Percentiles rank a stretch among this genome's conserved stretches.
These are phyloP conservation scores for Syngnathus acus DNA, from an alignment of 2,797 vertebrate genomes.

Conservation along the genomic window DNA sequence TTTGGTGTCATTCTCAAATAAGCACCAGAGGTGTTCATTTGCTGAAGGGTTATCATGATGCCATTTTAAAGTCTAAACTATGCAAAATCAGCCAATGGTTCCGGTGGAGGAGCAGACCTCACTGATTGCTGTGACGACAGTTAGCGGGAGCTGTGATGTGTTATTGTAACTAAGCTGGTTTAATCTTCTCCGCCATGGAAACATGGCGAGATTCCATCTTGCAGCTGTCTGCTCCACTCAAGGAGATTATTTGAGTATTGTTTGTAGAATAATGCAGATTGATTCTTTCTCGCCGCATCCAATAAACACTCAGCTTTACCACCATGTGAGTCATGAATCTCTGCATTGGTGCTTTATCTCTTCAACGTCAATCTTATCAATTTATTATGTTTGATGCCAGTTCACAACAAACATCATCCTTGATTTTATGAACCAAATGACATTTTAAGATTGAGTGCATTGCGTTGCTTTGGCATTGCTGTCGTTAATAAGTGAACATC, in stretches of 20 bases:
- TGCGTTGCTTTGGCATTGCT: too few species aligned
- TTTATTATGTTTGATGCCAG: background rate
- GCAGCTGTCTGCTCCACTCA: background rate
- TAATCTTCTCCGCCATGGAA: background rate
- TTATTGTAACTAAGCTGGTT: background rate
- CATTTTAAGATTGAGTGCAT: background rate
- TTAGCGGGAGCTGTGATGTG: background rate
- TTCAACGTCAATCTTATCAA: background rate
- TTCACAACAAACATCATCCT: background rate
- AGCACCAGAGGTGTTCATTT: too few species aligned
- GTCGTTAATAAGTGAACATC: background rate
- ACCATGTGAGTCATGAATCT: background rate
- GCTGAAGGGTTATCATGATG: too few species aligned
- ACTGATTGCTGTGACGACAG: constrained; percentile 1
- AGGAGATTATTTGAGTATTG: background rate
- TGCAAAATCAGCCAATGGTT: background rate
- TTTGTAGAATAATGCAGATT: background rate
- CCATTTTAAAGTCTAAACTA: background rate
- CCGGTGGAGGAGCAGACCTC: background rate
- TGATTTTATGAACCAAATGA: background rate
- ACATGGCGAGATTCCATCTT: background rate
- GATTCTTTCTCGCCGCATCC: background rate
- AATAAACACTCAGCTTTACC: background rate
- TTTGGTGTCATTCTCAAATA: too few species aligned
- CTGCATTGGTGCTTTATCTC: background rate